These are phyloP conservation scores for Halictus rubicundus DNA, from an alignment of 1,140 invertebrate species.

Conservation along the genomic window DNA sequence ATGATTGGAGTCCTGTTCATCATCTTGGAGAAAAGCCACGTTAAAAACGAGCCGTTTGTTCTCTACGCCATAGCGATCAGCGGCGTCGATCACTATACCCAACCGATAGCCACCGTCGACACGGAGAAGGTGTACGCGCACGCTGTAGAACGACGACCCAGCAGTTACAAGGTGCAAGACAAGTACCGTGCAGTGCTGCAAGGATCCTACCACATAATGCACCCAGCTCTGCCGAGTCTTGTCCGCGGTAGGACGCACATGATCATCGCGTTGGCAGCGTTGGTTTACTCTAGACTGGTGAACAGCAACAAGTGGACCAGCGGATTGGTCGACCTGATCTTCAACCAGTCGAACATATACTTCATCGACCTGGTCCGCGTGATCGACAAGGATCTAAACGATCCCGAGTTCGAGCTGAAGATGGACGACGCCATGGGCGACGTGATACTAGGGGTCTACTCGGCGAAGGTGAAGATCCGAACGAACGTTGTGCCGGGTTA, in stretches of 20 bases:
- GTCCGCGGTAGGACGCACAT: conserved; percentile 67
- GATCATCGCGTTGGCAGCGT: conserved; percentile 67
- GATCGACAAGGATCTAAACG: conserved; percentile 67
- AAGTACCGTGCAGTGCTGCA: conserved; percentile 69
- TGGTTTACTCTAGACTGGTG: conserved; percentile 74
- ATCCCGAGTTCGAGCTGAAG: conserved; percentile 65
- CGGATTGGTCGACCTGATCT: conserved; percentile 73
- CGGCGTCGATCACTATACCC: conserved; percentile 36
- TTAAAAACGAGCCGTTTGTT: conserved; percentile 72
- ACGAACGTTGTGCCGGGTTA: conserved; percentile 70
- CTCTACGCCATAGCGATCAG: conserved; percentile 63
- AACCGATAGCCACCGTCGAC: conserved; percentile 33
- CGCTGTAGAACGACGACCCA: conserved; percentile 54
- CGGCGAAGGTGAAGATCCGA: conserved; percentile 71
- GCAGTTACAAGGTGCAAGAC: conserved; percentile 66
- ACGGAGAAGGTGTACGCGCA: conserved; percentile 25
- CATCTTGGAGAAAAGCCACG: conserved; percentile 71
- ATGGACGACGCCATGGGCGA: conserved; percentile 73
- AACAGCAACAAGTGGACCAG: conserved; percentile 73
- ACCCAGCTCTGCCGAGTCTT: conserved; percentile 58
- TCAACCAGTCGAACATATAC: conserved; percentile 76
- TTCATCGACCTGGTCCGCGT: conserved; percentile 71
- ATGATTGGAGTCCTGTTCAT: conserved; percentile 68
- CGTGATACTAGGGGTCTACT: conserved; percentile 74
- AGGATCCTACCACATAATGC: conserved; percentile 72